Evolutionary conservation across 2,113 vertebrate genomes (phyloP), one percentile per base, ranked within the genome.

Genomic region (Sarotherodon lohbergeri): DNA sequence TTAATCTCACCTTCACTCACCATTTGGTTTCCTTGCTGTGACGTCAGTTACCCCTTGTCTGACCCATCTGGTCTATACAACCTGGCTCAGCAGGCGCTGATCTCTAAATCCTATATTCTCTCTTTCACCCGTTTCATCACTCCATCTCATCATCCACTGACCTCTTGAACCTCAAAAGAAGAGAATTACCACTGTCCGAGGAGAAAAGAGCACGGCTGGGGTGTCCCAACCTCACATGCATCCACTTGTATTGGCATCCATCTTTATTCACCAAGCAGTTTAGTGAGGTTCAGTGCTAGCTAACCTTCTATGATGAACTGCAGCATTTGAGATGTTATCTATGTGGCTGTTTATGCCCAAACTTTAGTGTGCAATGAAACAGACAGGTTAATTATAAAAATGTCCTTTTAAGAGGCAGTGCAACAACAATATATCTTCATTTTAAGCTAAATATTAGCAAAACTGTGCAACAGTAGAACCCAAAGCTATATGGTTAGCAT

Each of bases 41-140:
- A 96, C 89, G 88, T 95, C 92, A 93, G 89, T 81, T 91, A 91
- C 83, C 92, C 91, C 90, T 89, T 24, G 79, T 88, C 93, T 96
- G 94, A 96, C 93, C 94, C 92, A 92, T 96, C 93, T 93, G 95
- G 87, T 93, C 94, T 88, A 85, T 92, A 90, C 94, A 94, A 95
- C 95, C 93, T 90, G 92, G 94, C 96, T 91, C 93, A 95, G 93
- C 91, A 91, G 82, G 95, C 50, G n/a, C 84, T 93, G 93, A 95
- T 96, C 95, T 95, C 91, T 94, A 95, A 96, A 96, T 95, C 96
- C 91, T 86, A 90, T 94, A 92, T 90, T 89, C 88, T 93, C 89
- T 93, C 71, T 86, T 91, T 94, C 85, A 84, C 81, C 80, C 76
- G 32, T 84, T 87, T 85, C 90, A 89, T 92, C 86, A 66, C 85